Evolutionary conservation across 2,113 vertebrate species (phyloP), one percentile per base, ranked within the genome.

Genomic region (Tichodroma muraria): DNA sequence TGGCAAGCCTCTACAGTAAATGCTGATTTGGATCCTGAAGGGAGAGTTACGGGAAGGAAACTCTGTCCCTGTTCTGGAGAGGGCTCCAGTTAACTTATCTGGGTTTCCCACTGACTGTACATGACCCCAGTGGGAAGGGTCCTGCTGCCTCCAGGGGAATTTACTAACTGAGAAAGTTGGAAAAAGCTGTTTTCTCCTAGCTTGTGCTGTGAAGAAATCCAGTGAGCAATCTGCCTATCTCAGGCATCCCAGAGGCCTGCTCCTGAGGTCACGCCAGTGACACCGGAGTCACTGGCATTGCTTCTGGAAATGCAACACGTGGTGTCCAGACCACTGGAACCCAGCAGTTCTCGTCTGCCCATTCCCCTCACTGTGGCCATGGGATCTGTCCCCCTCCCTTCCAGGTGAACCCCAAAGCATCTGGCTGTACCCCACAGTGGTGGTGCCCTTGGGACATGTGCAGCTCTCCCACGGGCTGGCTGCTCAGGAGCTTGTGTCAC

Each of bases 311-410:
- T 2, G 5, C 1, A 1, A 6, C 50, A 24, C 0, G 0, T 77
- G 72, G 54, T 77, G 45, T 59, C 52, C 94, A 89, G 60, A 57
- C 37, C 47, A 5, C 84, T 59, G 73, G 78, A 91, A 24, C 60
- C 42, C 12, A 7, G 60, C 0, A 5, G 45, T 15, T 63, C 33
- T 78, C 0, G 0, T 54, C 69, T 77, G 50, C 60, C 59, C 3
- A 0, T 44, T 71, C 24, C 37, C 30, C 40, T 52, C 1, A 2
- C 6, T 27, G 33, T 66, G 64, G 38, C 33, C 27, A 3, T 1
- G 78, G 44, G 22, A 35, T 69, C 33, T 80, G 56, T 16, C 20
- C 9, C 27, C 10, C 4, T 91, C 40, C 59, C 38, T 80, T 66
- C 71, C 25, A 47, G 15, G 7, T 5, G 1, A 57, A 19, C 25